A percentile compares a stretch with the other conserved stretches of the same genome.
phyloP scores from a whole-genome alignment of 2,797 vertebrate genomes.

The Chiroxiphia lanceolata region DNA sequence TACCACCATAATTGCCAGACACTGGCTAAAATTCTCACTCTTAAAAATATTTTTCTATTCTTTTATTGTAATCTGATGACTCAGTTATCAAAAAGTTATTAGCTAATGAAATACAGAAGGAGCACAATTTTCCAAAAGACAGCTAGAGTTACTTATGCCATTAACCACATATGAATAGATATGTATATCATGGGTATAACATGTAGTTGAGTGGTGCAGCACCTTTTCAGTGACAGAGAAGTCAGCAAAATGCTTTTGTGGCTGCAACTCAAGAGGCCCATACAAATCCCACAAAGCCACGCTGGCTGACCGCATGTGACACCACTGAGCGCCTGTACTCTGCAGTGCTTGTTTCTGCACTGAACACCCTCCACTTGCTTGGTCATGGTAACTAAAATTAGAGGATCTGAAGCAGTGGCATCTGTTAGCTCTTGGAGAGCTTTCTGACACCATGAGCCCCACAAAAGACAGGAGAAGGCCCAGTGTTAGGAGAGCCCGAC shows the following conservation, averaged over 20 bases:
- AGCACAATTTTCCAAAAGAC: neutral
- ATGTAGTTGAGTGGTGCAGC: neutral
- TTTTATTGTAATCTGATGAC: neutral
- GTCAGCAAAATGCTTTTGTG: rapidly evolving
- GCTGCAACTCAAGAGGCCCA: neutral
- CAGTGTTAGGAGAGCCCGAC: neutral
- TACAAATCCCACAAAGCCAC: rapidly evolving
- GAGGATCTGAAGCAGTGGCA: neutral
- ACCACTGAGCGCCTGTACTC: rapidly evolving
- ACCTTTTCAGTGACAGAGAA: neutral
- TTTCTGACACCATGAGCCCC: neutral
- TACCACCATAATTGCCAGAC: neutral
- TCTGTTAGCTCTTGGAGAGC: neutral
- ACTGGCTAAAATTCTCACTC: neutral
- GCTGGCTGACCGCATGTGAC: rapidly evolving
- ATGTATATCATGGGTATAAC: neutral
- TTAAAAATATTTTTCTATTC: neutral
- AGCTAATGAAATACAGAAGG: neutral
- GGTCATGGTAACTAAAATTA: neutral
- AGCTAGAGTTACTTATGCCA: neutral
- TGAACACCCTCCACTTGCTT: rapidly evolving
- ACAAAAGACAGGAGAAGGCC: neutral
- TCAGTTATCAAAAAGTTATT: neutral
- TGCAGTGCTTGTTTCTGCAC: neutral
- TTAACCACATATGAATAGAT: neutral